Base-by-base conservation (phyloP, 2,888 invertebrate species). In the Strigamia crassipes region DNA sequence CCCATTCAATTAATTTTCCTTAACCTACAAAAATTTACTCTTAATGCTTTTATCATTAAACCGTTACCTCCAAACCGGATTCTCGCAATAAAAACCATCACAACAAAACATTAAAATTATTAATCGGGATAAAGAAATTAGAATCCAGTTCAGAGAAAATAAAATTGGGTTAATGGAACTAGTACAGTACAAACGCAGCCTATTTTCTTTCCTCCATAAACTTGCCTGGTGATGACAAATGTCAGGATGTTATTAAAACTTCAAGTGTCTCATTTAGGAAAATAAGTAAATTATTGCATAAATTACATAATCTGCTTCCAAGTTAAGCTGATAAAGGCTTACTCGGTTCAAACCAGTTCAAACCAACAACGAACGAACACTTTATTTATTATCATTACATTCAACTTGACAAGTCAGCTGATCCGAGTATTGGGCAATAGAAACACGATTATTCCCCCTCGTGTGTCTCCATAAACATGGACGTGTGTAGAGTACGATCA, bases 101-200 rank as follows among this genome's bases (percentile, higher is more conserved):
- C 10, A 56, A 56, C 18, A 56, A 56, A 9, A 10, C 56, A 56
- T 56, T 56, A 56, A 56, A 56, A 56, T 56, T 56, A 10, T 21
- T 56, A 9, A n/a, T 56, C n/a, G 1, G 56, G 18, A 56, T 18
- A 27, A 27, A 27, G 27, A 27, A 27, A 27, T 56, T 56, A 18
- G 56, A 56, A 56, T 56, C 56, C 56, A 73, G 73, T 31, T 73
- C 23, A 73, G n/a, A 73, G 27, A 73, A 73, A 73, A 73, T 73
- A 73, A 27, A 73, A 73, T 31, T 31, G n/a, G 73, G 73, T 13
- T 73, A 73, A 23, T 27, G 73, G 10, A 73, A 56, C 56, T 56
- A 56, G 56, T 56, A 56, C 56, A 56, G 18, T 18, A 56, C 56
- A 12, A 46, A 21, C 56, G n/a, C 18, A 56, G 56, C 46, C 46